phyloP scores from a whole-genome alignment of 2,888 invertebrate species.

The Pollenia amentaria region DNA sequence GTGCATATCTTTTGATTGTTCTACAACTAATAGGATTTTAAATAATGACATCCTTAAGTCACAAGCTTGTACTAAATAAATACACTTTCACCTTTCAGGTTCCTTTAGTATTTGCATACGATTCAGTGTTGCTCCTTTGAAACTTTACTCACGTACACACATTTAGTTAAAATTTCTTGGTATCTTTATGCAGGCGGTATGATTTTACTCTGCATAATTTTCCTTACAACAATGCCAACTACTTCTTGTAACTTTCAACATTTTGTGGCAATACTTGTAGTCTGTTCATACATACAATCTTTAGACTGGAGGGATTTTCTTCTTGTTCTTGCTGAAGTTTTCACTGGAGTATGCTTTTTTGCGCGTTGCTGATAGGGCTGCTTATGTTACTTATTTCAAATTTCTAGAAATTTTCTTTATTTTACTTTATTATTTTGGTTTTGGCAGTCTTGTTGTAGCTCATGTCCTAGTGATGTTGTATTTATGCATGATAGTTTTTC shows the following conservation, averaged over 20 bases:
- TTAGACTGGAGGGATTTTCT: not conserved
- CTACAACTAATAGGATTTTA: constrained; percentile 67
- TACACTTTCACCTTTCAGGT: constrained; percentile 63
- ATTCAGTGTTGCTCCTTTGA: not conserved
- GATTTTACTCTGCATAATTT: not conserved
- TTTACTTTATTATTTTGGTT: constrained; percentile 13
- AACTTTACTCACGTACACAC: constrained; percentile 12
- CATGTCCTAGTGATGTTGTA: not conserved
- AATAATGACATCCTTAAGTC: constrained; percentile 70
- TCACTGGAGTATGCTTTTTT: constrained; percentile 10
- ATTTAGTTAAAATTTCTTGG: not conserved
- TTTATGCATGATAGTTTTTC: constrained; percentile 30
- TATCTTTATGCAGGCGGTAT: not conserved
- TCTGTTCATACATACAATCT: not conserved
- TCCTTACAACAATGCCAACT: constrained; percentile 3
- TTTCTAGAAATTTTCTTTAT: not conserved
- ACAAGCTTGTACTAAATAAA: constrained; percentile 64
- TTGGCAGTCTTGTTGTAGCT: not conserved
- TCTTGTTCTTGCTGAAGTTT: not conserved
- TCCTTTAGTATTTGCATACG: constrained; percentile 29
- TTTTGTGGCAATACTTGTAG: constrained; percentile 15
- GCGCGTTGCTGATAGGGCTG: constrained; percentile 17
- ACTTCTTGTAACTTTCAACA: constrained; percentile 24
- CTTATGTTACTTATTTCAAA: constrained; percentile 15
- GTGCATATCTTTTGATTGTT: constrained; percentile 53